Conservation (phyloP, 2,797 vertebrate genomes). For the Iguana delicatissima region DNA sequence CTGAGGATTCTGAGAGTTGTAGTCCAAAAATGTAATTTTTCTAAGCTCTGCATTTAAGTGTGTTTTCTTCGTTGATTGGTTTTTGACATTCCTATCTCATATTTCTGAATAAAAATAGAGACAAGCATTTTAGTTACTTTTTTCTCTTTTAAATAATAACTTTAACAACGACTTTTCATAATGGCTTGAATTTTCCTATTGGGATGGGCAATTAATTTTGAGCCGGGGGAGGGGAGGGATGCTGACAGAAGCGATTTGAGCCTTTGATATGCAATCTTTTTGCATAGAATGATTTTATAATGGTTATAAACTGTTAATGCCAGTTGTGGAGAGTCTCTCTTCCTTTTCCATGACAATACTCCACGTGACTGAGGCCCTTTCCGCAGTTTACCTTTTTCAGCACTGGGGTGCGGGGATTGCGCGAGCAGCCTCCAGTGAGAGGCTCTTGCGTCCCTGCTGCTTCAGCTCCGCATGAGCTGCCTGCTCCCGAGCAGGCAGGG, state of each 20-base stretch:
- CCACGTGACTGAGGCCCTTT: not conserved
- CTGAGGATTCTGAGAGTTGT: too few species aligned
- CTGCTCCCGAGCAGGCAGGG: too few species aligned
- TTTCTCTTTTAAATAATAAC: not conserved
- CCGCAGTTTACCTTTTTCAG: too few species aligned
- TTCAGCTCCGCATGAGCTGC: too few species aligned
- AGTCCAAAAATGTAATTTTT: too few species aligned
- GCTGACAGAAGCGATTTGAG: not conserved
- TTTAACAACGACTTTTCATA: not conserved
- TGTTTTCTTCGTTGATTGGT: not conserved
- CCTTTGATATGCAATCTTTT: not conserved
- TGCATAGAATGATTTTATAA: not conserved
- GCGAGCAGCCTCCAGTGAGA: too few species aligned
- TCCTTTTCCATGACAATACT: not conserved
- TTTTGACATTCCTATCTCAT: not conserved
- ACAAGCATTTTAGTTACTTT: not conserved
- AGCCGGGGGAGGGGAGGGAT: not conserved
- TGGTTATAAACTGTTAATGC: too few species aligned
- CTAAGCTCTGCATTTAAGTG: not conserved
- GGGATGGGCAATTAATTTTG: not conserved
- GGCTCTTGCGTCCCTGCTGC: too few species aligned
- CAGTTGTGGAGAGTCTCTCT: not conserved
- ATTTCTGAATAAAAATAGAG: not conserved
- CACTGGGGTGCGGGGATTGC: too few species aligned
- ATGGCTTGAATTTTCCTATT: not conserved